Base-by-base conservation (phyloP, 2,888 invertebrate genomes). In the Merodon equestris region DNA sequence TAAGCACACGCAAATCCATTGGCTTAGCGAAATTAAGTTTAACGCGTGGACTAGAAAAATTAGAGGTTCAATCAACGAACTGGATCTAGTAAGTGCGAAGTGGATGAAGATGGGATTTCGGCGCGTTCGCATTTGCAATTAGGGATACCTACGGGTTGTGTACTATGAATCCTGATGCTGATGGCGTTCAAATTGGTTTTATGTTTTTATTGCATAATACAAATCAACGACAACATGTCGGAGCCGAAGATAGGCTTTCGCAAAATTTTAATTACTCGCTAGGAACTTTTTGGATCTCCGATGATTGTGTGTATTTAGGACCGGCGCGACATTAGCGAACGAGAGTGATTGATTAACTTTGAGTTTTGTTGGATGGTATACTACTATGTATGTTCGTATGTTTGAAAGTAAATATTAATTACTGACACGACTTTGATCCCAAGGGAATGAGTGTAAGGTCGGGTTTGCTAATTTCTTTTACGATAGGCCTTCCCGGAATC, bases 171-270 rank as follows among this genome's bases (percentile, higher is more conserved):
- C 56, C 14, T 56, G 67, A 56, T 67, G 40, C 50, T 53, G 27
- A 47, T 27, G 36, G 54, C 42, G 61, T 56, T 61, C 51, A 56
- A 74, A 68, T 61, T 63, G 54, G 40, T 68, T 34, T 72, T 51
- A 57, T 51, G 17, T 34, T 14, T 10, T 14, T 14, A 53, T 15
- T 15, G n/a, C n/a, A n/a, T n/a, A n/a, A n/a, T 27, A 27, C 27
- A 27, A 27, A 27, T 27, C 27, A 27, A 27, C 27, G 27, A 27
- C 27, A 27, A 27, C 27, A 27, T 27, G 27, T 27, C 27, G 27
- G 7, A 7, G 27, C 2, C 27, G 27, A 27, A 27, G 7, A 27
- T 7, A 27, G 27, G 27, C 7, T 27, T 27, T 27, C 13, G 5
- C 12, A 17, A 34, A 50, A 42, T 50, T 56, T 57, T 57, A 57